Base-by-base conservation (phyloP, 1,140 invertebrate species). In the Bombus turneri region DNA sequence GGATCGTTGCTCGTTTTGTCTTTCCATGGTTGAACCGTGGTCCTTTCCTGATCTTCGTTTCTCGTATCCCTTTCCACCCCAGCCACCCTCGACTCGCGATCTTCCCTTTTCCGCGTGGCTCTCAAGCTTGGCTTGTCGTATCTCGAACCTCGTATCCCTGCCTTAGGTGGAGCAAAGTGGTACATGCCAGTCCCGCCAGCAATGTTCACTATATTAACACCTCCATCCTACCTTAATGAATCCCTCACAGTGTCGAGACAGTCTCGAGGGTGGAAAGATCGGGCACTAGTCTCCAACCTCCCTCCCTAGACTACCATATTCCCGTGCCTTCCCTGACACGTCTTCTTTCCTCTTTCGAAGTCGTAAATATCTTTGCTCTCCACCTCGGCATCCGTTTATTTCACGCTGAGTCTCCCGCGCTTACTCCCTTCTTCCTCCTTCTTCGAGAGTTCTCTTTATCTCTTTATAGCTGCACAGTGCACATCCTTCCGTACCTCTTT, bases 151-250 rank as follows among this genome's bases (percentile, higher is more conserved):
- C 81, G 87, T 91, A 88, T 92, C 87, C 77, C 86, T 86, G 80
- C 85, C 86, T 92, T 91, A 88, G 85, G 86, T 88, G 87, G 83
- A 87, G 83, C 87, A 92, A 90, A 92, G 91, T 92, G 87, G 78
- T 87, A 86, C 83, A 74, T 74, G 72, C 43, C 81, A 91, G 82
- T 91, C 87, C 89, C 91, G 76, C 77, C 81, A 89, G 90, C 90
- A 93, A 92, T 93, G 88, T 93, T 93, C 93, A 91, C 89, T 92
- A 92, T 93, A 94, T 94, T 94, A 94, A 93, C 93, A 93, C 93
- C 92, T 93, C 89, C 93, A 93, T 93, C 91, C 89, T 89, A 90
- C 83, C 92, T 94, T 93, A 94, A 94, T 94, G 93, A 94, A 94
- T 93, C 93, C 88, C 90, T 92, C 92, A 80, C 41, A 90, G 88